Percentiles rank a stretch among this genome's conserved stretches.
These are phyloP conservation scores for Aphelinus certus DNA, from an alignment of 1,140 invertebrate genomes.

Conservation along the genomic window DNA sequence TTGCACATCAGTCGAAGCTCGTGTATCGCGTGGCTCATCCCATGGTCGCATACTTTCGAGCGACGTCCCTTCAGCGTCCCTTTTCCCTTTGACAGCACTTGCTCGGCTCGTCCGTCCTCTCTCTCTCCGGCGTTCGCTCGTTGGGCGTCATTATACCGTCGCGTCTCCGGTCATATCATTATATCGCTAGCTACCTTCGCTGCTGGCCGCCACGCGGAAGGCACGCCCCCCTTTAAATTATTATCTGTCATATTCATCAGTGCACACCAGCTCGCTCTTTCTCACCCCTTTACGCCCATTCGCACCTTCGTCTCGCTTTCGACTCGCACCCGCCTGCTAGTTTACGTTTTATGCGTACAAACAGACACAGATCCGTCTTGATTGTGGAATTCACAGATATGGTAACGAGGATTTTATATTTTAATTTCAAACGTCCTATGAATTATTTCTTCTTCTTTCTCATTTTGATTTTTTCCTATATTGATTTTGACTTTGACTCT, in stretches of 20 bases:
- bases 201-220: not conserved
- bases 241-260: constrained; percentile 56
- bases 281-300: not conserved
- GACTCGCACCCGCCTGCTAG: too few species aligned
- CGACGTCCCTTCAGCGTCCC: constrained; percentile 26
- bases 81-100: constrained; percentile 48
- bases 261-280: constrained; percentile 28
- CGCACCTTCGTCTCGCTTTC: constrained; percentile 24
- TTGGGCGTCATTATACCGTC: constrained; percentile 2
- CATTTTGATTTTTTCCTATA: too few species aligned
- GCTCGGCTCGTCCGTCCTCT: constrained; percentile 39
- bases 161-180: constrained; percentile 25
- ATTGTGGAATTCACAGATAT: too few species aligned
- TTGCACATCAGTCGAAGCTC: too few species aligned
- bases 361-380: too few species aligned
- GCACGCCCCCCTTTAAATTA: constrained; percentile 43
- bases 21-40: too few species aligned
- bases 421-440: too few species aligned
- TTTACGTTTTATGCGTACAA: too few species aligned
- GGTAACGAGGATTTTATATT: too few species aligned
- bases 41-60: too few species aligned
- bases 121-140: not conserved
- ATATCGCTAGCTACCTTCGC: constrained; percentile 8
- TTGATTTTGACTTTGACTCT: too few species aligned
- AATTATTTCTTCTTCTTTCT: too few species aligned